phyloP scores from a whole-genome alignment of 2,797 vertebrate genomes.

The Pangasius macronema region DNA sequence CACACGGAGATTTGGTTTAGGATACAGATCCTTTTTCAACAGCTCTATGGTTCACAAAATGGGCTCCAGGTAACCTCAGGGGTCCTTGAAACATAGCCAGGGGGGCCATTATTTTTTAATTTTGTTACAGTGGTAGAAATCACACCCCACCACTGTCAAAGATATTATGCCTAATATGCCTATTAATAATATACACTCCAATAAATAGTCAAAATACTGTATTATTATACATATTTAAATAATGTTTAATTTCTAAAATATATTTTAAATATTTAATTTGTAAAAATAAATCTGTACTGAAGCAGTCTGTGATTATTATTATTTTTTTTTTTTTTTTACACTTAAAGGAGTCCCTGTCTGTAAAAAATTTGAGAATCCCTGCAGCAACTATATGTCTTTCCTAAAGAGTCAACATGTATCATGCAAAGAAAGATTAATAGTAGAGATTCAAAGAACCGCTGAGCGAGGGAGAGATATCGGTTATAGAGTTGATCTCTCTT shows the following conservation, averaged over 20 bases:
- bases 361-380: neutral
- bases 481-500: neutral
- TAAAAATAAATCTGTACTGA: neutral
- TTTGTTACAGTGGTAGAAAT: neutral
- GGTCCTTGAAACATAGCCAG: neutral
- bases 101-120: neutral
- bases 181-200: neutral
- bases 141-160: neutral
- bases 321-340: neutral
- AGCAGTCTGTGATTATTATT: neutral
- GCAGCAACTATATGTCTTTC: neutral
- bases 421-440: neutral
- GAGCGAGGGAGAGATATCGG: neutral
- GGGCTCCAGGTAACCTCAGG: neutral
- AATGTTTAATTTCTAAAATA: neutral
- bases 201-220: neutral
- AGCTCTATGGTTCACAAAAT: neutral
- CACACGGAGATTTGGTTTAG: neutral
- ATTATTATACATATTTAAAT: neutral
- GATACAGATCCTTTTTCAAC: neutral
- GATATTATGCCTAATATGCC: neutral
- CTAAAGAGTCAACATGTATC: neutral
- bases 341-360: neutral
- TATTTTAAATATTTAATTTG: neutral
- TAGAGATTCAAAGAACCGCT: neutral